These are phyloP conservation scores for Drosophila anceps DNA, from an alignment of 2,888 invertebrate species.

Conservation along the genomic window DNA sequence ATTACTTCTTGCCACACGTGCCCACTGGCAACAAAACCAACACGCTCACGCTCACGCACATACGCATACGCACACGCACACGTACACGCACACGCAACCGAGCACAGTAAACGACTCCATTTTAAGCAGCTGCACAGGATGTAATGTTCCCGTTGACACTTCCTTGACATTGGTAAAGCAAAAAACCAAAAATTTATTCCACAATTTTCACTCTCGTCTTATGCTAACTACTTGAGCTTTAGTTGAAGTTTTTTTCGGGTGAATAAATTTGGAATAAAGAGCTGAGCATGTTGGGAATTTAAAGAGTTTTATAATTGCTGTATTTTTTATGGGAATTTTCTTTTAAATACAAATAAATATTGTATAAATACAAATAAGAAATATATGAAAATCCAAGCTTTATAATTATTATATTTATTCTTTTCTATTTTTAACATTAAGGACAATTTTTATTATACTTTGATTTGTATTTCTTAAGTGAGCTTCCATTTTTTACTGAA, in stretches of 20 bases:
- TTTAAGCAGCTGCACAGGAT: constrained; percentile 40
- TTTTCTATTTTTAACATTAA: too few species aligned
- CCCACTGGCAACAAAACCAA: neutral
- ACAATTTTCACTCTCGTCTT: neutral
- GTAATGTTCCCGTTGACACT: constrained; percentile 39
- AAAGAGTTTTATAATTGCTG: too few species aligned
- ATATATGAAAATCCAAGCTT: too few species aligned
- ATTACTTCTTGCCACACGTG: constrained; percentile 56
- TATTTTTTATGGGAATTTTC: too few species aligned
- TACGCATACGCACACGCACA: neutral
- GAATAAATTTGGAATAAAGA: neutral
- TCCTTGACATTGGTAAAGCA: constrained; percentile 4
- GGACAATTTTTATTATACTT: too few species aligned
- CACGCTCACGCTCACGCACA: neutral
- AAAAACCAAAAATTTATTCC: neutral
- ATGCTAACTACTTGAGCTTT: neutral
- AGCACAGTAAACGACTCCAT: constrained; percentile 35
- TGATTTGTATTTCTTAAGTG: too few species aligned
- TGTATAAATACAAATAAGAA: too few species aligned
- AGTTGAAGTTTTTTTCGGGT: neutral
- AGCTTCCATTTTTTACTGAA: too few species aligned
- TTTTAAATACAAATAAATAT: too few species aligned
- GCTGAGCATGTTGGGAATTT: too few species aligned
- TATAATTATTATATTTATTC: too few species aligned
- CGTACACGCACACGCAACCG: constrained; percentile 1